Conservation (phyloP, 2,888 invertebrate genomes). For the Sarcophaga carnaria region DNA sequence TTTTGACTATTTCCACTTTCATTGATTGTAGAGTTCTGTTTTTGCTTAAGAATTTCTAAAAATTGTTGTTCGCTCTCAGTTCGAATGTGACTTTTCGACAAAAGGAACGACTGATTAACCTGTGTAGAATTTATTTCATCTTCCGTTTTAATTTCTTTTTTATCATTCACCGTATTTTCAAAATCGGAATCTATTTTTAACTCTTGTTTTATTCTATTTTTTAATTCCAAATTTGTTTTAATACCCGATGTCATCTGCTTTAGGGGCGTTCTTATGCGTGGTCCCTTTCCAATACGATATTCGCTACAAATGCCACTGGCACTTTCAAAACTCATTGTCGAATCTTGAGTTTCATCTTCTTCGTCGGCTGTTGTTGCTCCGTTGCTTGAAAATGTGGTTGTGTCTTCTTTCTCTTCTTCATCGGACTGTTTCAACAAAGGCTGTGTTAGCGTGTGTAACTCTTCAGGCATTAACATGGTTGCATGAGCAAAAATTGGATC, state of each 20-base stretch:
- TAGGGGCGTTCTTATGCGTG: slow-evolving; percentile 77
- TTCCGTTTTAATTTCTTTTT: slow-evolving; percentile 17
- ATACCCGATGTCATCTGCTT: slow-evolving; percentile 75
- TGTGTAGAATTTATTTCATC: neutral
- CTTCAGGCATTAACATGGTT: slow-evolving; percentile 87
- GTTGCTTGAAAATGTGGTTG: slow-evolving; percentile 74
- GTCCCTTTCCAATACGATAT: slow-evolving; percentile 75
- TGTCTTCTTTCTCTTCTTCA: slow-evolving; percentile 71
- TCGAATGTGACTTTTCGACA: neutral
- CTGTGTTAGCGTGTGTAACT: slow-evolving; percentile 90
- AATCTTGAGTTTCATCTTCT: slow-evolving; percentile 77
- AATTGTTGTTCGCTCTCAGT: slow-evolving; percentile 1
- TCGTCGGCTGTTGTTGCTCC: slow-evolving; percentile 75
- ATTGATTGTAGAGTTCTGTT: neutral
- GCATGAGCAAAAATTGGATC: slow-evolving; percentile 95
- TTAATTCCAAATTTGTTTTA: slow-evolving; percentile 76
- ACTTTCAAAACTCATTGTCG: slow-evolving; percentile 76
- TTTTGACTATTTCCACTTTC: neutral
- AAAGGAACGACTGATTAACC: neutral
- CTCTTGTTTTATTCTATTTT: slow-evolving; percentile 70
- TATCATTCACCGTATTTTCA: slow-evolving; percentile 1
- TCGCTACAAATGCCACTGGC: slow-evolving; percentile 69
- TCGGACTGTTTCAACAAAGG: slow-evolving; percentile 83
- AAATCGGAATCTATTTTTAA: slow-evolving; percentile 53
- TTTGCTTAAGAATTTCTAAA: slow-evolving; percentile 11